Conservation (phyloP, 2,888 invertebrate genomes). For the Cryptocephalus primarius region DNA sequence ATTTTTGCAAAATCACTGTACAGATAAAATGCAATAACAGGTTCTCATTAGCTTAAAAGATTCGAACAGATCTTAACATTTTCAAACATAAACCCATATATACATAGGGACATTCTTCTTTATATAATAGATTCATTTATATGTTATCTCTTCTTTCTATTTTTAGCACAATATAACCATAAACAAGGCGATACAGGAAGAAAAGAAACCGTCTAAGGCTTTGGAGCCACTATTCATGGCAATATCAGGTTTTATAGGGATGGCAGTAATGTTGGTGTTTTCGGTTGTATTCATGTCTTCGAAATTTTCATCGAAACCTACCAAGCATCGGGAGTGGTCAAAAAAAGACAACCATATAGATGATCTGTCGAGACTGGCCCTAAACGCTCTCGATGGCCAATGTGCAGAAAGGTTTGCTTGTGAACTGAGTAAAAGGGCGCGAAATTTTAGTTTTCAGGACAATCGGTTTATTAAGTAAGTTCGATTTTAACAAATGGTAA, state of each 20-base stretch:
- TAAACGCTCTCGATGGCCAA: conserved; percentile 38
- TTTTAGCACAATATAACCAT: conserved; percentile 33
- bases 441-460: conserved; percentile 30
- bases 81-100: too few species aligned
- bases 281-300: conserved; percentile 41
- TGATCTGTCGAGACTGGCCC: conserved; percentile 33
- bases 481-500: conserved; percentile 1
- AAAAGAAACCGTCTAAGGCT: conserved; percentile 31
- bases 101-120: too few species aligned
- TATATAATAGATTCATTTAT: too few species aligned
- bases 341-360: conserved; percentile 28
- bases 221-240: conserved; percentile 46
- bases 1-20: too few species aligned
- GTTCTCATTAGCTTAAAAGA: too few species aligned
- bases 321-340: conserved; percentile 13
- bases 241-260: conserved; percentile 45
- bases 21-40: too few species aligned
- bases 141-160: not conserved
- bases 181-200: conserved; percentile 20
- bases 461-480: conserved; percentile 35
- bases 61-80: too few species aligned
- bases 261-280: conserved; percentile 43
- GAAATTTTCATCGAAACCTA: conserved; percentile 32
- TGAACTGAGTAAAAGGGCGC: conserved; percentile 34
- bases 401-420: conserved; percentile 39